These are phyloP conservation scores for Drosophila algonquin DNA, from an alignment of 2,888 invertebrate species.

Conservation along the genomic window DNA sequence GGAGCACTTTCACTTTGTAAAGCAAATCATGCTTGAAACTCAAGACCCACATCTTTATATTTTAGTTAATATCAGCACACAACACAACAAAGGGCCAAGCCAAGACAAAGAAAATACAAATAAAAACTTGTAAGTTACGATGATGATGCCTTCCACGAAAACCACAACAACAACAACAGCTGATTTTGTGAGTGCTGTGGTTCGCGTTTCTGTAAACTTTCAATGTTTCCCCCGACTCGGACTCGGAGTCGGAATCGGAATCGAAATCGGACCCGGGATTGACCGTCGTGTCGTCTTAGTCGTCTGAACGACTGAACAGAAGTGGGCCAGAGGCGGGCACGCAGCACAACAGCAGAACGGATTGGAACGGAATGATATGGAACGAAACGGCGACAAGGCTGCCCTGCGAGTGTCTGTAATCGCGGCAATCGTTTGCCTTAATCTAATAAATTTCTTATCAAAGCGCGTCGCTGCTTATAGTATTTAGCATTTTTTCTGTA, in stretches of 20 bases:
- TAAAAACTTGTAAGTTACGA: conserved; percentile 7
- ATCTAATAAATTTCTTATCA: conserved; percentile 80
- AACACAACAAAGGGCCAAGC: conserved; percentile 12
- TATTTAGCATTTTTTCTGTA: conserved; percentile 7
- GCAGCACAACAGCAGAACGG: conserved; percentile 7
- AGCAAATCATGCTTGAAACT: conserved; percentile 26
- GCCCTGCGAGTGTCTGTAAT: conserved; percentile 54
- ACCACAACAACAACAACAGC: not conserved
- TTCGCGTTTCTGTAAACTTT: not conserved
- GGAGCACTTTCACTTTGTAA: conserved; percentile 43
- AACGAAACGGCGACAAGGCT: conserved; percentile 20
- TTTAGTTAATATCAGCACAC: conserved; percentile 7
- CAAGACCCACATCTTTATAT: conserved; percentile 29
- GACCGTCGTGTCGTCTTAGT: conserved; percentile 29
- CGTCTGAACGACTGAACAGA: conserved; percentile 62
- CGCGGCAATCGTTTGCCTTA: conserved; percentile 72
- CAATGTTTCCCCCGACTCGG: too few relatives aligned
- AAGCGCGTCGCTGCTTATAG: conserved; percentile 44
- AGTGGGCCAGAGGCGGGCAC: conserved; percentile 22
- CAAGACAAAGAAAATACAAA: not conserved
- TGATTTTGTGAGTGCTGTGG: not conserved
- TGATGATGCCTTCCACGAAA: not conserved
- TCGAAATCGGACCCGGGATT: conserved; percentile 6
- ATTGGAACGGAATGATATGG: conserved; percentile 10
- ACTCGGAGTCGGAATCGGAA: not conserved